These are phyloP conservation scores for Hyles euphorbiae DNA, from an alignment of 1,140 invertebrate genomes.

Conservation along the genomic window DNA sequence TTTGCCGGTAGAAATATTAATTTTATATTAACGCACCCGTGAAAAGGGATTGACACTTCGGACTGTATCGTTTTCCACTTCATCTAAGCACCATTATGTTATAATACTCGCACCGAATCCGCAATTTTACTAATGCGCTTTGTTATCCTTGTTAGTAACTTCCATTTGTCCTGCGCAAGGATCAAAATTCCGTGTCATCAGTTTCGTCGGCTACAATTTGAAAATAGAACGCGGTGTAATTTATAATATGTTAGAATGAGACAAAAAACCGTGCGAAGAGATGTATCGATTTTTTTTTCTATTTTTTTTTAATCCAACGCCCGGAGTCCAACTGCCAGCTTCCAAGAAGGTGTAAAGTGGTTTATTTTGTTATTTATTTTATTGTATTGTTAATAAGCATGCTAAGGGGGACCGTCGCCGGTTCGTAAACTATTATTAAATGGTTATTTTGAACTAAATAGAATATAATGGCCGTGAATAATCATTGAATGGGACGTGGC, in stretches of 20 bases:
- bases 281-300: conserved; percentile 44
- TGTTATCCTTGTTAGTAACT: no score
- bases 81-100: conserved; percentile 60
- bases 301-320: conserved; percentile 36
- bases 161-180: conserved; percentile 12
- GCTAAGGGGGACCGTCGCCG: conserved; percentile 56
- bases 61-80: conserved; percentile 70
- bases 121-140: not conserved
- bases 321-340: conserved; percentile 55
- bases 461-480: conserved; percentile 73
- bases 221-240: conserved; percentile 16
- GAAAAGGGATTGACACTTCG: conserved; percentile 68
- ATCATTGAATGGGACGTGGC: conserved; percentile 56
- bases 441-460: conserved; percentile 74
- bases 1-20: conserved; percentile 59
- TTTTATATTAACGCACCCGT: conserved; percentile 64
- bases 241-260: conserved; percentile 35
- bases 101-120: conserved; percentile 25
- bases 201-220: not conserved
- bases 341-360: conserved; percentile 74
- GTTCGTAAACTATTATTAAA: conserved; percentile 69
- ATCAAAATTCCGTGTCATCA: conserved; percentile 16
- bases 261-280: conserved; percentile 30
- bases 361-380: conserved; percentile 74
- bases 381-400: conserved; percentile 75